Conservation (phyloP, 1,140 invertebrate genomes). For the Panagrolaimus sp. region DNA sequence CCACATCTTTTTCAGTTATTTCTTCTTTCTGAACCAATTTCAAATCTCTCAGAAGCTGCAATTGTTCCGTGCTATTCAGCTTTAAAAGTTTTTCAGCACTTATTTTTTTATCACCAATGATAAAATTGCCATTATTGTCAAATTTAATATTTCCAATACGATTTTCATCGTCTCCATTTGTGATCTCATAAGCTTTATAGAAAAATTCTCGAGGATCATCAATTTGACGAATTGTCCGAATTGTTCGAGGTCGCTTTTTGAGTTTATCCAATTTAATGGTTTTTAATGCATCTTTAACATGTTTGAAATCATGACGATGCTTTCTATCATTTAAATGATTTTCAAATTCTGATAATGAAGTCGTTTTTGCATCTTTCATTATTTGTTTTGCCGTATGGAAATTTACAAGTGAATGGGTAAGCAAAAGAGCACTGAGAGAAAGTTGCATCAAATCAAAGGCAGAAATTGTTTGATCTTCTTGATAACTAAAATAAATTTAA, state of each 20-base stretch:
- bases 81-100: neutral
- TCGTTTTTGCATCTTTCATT: neutral
- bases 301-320: neutral
- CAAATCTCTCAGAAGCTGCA: neutral
- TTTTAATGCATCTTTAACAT: neutral
- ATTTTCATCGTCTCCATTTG: neutral
- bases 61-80: neutral
- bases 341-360: neutral
- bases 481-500: neutral
- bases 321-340: neutral
- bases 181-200: neutral
- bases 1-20: neutral
- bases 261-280: neutral
- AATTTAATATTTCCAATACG: neutral
- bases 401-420: slow-evolving; percentile 1
- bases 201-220: slow-evolving; percentile 13
- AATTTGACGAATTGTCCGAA: neutral
- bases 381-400: slow-evolving; percentile 5
- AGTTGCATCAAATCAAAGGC: neutral
- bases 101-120: slow-evolving; percentile 3
- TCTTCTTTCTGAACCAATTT: neutral
- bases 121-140: slow-evolving; percentile 2
- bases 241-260: neutral
- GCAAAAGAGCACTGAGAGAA: neutral
- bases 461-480: neutral